Evolutionary conservation across 30 jellyfish, hydroid and myxozoan species (phyloP).

Genomic region (Hydractinia symbiolongicarpus): DNA sequence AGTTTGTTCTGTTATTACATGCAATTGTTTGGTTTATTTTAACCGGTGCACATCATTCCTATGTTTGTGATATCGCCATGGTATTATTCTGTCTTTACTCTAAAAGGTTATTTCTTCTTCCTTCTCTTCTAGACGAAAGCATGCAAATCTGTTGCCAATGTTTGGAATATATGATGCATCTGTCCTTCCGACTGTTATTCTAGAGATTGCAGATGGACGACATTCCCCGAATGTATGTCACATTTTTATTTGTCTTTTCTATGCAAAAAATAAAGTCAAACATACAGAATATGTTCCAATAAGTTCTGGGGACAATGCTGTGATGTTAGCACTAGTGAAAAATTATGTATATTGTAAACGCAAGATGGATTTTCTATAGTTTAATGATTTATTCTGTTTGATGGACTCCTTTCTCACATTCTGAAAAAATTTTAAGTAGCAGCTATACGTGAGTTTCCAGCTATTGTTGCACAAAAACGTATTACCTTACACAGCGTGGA

Average conservation of each 20-base stretch:
- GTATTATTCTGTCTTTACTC: background rate
- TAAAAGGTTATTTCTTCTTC: background rate
- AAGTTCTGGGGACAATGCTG: no score
- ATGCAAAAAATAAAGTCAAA: no score
- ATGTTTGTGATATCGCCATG: background rate
- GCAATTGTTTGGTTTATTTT: background rate
- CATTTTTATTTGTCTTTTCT: background rate
- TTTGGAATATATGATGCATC: background rate
- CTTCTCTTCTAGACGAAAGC: background rate
- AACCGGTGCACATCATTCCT: background rate
- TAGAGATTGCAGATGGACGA: background rate
- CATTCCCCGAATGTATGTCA: conserved; percentile 1
- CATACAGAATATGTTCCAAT: no score
- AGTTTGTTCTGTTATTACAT: background rate
- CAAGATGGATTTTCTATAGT: no score
- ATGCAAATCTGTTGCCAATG: background rate
- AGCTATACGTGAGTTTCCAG: no score
- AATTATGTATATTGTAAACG: no score
- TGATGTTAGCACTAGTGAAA: no score
- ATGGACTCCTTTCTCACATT: no score
- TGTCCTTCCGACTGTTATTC: background rate
- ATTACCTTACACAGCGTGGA: no score
- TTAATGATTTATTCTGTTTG: no score
- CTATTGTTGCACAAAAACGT: no score
- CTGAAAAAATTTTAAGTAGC: no score